Conservation (phyloP, 2,113 vertebrate genomes). For the Dendropsophus ebraccatus region DNA sequence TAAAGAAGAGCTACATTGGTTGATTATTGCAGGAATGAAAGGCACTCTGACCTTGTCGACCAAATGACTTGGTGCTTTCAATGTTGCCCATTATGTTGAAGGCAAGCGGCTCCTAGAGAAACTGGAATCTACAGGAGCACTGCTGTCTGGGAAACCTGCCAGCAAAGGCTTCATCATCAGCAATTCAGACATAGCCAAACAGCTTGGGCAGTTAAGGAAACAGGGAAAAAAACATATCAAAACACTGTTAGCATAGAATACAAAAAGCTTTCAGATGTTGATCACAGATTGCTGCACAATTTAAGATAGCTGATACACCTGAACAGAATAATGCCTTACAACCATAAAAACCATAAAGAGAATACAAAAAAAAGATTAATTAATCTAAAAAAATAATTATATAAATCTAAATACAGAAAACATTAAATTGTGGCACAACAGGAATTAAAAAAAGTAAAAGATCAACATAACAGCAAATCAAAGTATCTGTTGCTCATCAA, state of each 20-base stretch:
- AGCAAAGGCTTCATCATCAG: slow-evolving; percentile 69
- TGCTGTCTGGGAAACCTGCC: slow-evolving; percentile 75
- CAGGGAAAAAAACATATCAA: slow-evolving; percentile 62
- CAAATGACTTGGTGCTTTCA: slow-evolving; percentile 75
- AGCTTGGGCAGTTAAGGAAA: slow-evolving; percentile 68
- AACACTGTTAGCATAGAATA: slow-evolving; percentile 67
- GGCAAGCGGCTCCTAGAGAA: slow-evolving; percentile 76
- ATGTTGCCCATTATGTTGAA: slow-evolving; percentile 77
- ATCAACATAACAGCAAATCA: too few species aligned
- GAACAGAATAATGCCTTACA: slow-evolving; percentile 44
- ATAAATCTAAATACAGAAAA: too few species aligned
- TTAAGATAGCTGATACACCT: slow-evolving; percentile 32
- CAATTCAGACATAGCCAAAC: slow-evolving; percentile 67
- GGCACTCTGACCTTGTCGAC: slow-evolving; percentile 80
- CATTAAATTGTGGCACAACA: too few species aligned
- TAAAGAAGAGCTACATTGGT: slow-evolving; percentile 80
- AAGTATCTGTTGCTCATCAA: too few species aligned
- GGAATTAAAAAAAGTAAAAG: too few species aligned
- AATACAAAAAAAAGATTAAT: too few species aligned
- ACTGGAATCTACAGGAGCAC: slow-evolving; percentile 70
- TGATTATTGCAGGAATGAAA: slow-evolving; percentile 84
- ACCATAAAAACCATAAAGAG: slow-evolving; percentile 32
- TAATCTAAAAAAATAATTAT: too few species aligned
- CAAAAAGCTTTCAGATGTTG: slow-evolving; percentile 65
- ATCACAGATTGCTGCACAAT: slow-evolving; percentile 60